These are phyloP conservation scores for Ceratothoa steindachneri DNA, from an alignment of 2,888 invertebrate genomes.

Conservation along the genomic window DNA sequence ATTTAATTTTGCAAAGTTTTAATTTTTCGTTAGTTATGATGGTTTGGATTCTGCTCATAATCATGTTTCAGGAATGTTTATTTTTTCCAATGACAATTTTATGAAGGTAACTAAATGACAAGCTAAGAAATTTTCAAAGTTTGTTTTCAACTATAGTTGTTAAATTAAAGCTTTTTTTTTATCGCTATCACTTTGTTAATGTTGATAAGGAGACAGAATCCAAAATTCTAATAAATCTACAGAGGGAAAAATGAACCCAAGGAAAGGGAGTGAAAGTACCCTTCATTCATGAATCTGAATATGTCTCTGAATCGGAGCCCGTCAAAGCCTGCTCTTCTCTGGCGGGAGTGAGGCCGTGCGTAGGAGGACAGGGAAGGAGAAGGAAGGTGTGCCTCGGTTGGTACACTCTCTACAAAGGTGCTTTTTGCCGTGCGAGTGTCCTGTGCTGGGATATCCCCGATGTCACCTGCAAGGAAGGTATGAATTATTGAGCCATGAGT, in stretches of 20 bases:
- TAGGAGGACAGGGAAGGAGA: conserved; percentile 5
- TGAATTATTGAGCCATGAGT: neutral
- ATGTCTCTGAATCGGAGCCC: neutral
- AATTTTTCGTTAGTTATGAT: no score
- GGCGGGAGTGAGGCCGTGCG: conserved; percentile 8
- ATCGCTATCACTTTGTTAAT: no score
- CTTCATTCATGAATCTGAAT: neutral
- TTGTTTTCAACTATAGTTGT: no score
- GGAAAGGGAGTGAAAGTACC: neutral
- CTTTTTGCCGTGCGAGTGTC: neutral
- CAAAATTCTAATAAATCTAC: no score
- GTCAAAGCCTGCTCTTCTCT: conserved; percentile 7
- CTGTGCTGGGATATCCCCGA: neutral
- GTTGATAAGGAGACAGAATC: no score
- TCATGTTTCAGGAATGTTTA: no score
- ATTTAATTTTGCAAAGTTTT: no score
- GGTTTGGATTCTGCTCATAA: no score
- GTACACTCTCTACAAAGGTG: neutral
- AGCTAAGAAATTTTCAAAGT: no score
- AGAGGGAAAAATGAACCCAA: neutral
- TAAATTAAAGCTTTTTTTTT: no score
- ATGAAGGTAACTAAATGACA: no score
- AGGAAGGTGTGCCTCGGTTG: neutral
- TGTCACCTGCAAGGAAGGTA: neutral
- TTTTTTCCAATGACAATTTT: no score